Conservation (phyloP, 2,888 invertebrate species). For the Lasius platythorax region DNA sequence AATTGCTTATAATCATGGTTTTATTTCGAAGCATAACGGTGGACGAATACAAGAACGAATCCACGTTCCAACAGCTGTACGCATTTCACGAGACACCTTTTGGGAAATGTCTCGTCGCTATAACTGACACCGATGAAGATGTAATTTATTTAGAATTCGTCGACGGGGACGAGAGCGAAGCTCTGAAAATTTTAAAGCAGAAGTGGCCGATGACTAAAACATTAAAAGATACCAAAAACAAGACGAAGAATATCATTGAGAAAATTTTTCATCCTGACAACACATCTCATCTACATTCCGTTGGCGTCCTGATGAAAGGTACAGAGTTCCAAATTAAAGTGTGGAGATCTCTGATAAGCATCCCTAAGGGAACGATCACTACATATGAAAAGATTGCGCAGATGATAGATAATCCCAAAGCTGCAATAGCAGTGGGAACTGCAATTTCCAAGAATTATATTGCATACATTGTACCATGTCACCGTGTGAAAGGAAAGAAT, state of each 20-base stretch:
- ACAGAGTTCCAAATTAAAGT: slow-evolving; percentile 81
- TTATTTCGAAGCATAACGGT: slow-evolving; percentile 52
- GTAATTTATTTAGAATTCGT: slow-evolving; percentile 77
- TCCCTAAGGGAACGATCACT: slow-evolving; percentile 72
- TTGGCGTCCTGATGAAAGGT: slow-evolving; percentile 76
- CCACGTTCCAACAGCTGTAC: slow-evolving; percentile 72
- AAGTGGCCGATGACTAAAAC: slow-evolving; percentile 74
- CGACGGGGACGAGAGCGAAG: slow-evolving; percentile 61
- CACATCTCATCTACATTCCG: slow-evolving; percentile 27
- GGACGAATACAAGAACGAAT: slow-evolving; percentile 52
- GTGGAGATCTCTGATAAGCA: slow-evolving; percentile 76
- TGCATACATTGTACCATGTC: slow-evolving; percentile 81
- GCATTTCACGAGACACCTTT: slow-evolving; percentile 76
- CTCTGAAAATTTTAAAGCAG: slow-evolving; percentile 64
- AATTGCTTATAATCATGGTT: slow-evolving; percentile 50
- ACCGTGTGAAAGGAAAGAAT: slow-evolving; percentile 78
- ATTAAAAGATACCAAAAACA: slow-evolving; percentile 53
- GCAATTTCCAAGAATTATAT: slow-evolving; percentile 79
- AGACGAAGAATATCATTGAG: slow-evolving; percentile 59
- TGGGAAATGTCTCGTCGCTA: slow-evolving; percentile 78
- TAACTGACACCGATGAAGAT: slow-evolving; percentile 69
- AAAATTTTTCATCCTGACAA: slow-evolving; percentile 65
- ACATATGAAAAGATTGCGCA: slow-evolving; percentile 79
- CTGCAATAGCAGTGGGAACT: slow-evolving; percentile 78
- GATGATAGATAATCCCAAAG: slow-evolving; percentile 76